Conservation (phyloP, 2,113 vertebrate species). For the Oncorhynchus tshawytscha region DNA sequence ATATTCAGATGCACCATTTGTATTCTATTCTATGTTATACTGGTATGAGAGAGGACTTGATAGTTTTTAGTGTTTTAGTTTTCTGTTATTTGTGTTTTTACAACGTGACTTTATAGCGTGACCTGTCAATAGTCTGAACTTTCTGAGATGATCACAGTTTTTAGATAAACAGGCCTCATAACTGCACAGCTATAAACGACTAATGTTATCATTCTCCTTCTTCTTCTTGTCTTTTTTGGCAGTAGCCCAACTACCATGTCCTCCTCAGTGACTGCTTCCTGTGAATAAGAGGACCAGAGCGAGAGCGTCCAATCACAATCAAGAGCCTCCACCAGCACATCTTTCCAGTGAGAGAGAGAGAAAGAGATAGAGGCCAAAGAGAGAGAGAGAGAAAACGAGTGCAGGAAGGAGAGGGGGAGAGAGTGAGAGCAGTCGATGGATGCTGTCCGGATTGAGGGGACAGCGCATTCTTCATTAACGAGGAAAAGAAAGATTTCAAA, state of each 20-base stretch:
- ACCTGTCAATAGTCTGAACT: not conserved
- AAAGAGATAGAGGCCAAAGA: slow-evolving; percentile 28
- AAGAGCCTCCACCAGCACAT: slow-evolving; percentile 21
- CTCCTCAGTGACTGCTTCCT: slow-evolving; percentile 33
- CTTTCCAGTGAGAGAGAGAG: slow-evolving; percentile 29
- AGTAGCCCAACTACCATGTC: slow-evolving; percentile 48
- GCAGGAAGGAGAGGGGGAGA: slow-evolving; percentile 60
- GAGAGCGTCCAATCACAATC: slow-evolving; percentile 35
- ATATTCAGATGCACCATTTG: not conserved
- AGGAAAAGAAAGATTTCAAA: slow-evolving; percentile 79
- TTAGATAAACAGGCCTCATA: not conserved
- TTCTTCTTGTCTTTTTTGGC: slow-evolving; percentile 19
- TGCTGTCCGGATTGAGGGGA: slow-evolving; percentile 78
- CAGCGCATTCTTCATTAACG: slow-evolving; percentile 78
- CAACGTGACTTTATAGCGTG: not conserved
- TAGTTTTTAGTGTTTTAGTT: no score
- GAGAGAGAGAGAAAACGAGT: slow-evolving; percentile 32
- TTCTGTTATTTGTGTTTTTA: no score
- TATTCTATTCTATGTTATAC: not conserved
- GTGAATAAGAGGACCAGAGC: slow-evolving; percentile 31
- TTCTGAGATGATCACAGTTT: not conserved
- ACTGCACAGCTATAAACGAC: not conserved
- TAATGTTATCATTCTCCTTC: not conserved
- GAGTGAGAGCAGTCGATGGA: slow-evolving; percentile 80
- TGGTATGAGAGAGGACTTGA: not conserved